Conservation (phyloP, 2,797 vertebrate species). For the Simalia tracyae region DNA sequence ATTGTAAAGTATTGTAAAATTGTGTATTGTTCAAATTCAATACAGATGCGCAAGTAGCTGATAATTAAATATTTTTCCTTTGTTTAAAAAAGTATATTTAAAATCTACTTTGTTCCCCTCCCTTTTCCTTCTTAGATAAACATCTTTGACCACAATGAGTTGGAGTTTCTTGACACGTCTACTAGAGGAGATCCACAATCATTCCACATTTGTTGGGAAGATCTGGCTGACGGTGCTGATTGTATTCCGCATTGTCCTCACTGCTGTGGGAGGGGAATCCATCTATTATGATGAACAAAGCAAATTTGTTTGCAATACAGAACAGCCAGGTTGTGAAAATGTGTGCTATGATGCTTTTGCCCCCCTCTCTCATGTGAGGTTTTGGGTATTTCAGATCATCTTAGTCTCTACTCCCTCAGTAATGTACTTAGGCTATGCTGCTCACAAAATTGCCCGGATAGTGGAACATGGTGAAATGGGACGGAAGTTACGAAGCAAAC, state of each 20-base stretch:
- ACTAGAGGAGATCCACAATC: conserved; percentile 99
- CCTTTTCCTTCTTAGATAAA: conserved; percentile 51
- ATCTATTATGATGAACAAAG: conserved; percentile 98
- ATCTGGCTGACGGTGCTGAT: conserved; percentile 98
- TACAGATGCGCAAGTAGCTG: too few species aligned
- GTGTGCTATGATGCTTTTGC: conserved; percentile 97
- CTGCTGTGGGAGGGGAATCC: conserved; percentile 96
- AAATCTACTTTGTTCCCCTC: background rate
- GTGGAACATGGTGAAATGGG: conserved; percentile 76
- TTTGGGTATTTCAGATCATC: conserved; percentile 99
- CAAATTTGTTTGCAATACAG: conserved; percentile 98
- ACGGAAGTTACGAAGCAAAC: conserved; percentile 62
- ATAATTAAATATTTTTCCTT: background rate
- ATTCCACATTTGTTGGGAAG: conserved; percentile 98
- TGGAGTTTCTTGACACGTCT: conserved; percentile 99
- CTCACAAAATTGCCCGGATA: conserved; percentile 91
- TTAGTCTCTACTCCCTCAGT: conserved; percentile 92
- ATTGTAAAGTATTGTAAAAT: background rate
- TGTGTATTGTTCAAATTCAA: background rate
- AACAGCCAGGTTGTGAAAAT: conserved; percentile 96
- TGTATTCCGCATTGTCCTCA: conserved; percentile 96
- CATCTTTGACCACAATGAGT: conserved; percentile 87
- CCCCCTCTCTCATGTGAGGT: conserved; percentile 93
- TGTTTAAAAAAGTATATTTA: background rate
- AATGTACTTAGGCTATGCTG: conserved; percentile 93